These are phyloP conservation scores for Rhabdophis nuchalis DNA, from an alignment of 2,797 vertebrate species.

Conservation along the genomic window DNA sequence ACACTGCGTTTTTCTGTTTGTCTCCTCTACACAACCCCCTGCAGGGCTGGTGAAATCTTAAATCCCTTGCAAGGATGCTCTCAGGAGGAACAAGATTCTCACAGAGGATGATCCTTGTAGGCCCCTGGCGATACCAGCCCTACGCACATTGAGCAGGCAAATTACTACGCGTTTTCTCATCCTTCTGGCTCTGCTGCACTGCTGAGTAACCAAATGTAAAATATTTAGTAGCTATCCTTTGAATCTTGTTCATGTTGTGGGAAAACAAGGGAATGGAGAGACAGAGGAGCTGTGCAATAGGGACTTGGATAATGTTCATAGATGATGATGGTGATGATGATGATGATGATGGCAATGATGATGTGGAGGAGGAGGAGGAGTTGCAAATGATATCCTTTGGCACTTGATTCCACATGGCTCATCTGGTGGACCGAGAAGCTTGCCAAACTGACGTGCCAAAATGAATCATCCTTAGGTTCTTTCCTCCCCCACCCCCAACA, in stretches of 20 bases:
- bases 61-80: background rate
- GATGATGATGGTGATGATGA: background rate
- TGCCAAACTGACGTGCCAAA: background rate
- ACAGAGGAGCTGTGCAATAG: background rate
- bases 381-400: background rate
- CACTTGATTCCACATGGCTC: background rate
- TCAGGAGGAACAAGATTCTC: background rate
- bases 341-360: too few relatives aligned
- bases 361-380: background rate
- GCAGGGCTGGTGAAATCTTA: background rate
- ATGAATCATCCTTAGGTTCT: background rate
- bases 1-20: background rate
- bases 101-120: background rate
- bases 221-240: conserved; percentile 1
- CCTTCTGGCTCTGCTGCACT: background rate
- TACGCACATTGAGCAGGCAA: background rate
- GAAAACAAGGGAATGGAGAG: background rate
- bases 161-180: background rate
- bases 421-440: background rate
- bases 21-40: rapidly evolving
- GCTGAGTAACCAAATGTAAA: background rate
- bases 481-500: background rate
- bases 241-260: background rate
- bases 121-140: background rate
- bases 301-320: background rate